Conservation (phyloP, 2,113 vertebrate genomes). For the Trogon surrucura region DNA sequence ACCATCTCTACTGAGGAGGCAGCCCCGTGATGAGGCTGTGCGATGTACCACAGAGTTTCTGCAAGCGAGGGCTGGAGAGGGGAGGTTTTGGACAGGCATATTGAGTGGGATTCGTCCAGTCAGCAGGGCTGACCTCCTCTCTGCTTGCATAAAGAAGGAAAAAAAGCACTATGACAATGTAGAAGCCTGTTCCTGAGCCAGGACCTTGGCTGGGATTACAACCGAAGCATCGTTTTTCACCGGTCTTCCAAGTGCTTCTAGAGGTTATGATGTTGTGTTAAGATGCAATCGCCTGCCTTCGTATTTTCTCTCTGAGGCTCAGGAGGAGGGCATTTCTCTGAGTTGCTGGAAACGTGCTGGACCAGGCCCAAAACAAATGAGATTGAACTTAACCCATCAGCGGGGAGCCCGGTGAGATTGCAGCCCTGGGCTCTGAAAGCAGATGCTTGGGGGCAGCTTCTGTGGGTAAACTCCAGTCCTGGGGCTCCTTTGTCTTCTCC, state of each 20-base stretch:
- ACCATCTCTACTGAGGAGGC: not conserved
- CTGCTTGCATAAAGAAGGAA: not conserved
- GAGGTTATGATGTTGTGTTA: conserved; percentile 24
- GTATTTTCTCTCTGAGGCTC: not conserved
- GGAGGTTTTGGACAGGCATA: not conserved
- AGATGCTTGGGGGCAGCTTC: not conserved
- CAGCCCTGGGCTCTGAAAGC: not conserved
- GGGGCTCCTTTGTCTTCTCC: not conserved
- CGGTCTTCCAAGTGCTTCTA: not conserved
- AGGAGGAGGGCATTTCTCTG: conserved; percentile 5
- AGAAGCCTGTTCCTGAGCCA: conserved; percentile 5
- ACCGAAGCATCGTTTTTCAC: not conserved
- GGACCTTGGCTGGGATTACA: not conserved
- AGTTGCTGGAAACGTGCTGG: conserved; percentile 20
- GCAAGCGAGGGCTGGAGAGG: not conserved
- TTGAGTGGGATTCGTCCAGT: not conserved
- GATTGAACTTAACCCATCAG: conserved; percentile 43
- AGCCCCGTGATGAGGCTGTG: not conserved
- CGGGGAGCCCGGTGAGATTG: not conserved
- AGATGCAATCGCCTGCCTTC: not conserved
- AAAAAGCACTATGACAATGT: not conserved
- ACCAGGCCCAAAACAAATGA: conserved; percentile 47
- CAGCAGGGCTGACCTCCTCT: not conserved
- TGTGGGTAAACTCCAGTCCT: conserved; percentile 7
- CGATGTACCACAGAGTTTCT: not conserved